A percentile compares a stretch with the other conserved stretches of the same genome.
phyloP scores from a whole-genome alignment of 2,888 invertebrate genomes.

The Lamellibrachia columna region DNA sequence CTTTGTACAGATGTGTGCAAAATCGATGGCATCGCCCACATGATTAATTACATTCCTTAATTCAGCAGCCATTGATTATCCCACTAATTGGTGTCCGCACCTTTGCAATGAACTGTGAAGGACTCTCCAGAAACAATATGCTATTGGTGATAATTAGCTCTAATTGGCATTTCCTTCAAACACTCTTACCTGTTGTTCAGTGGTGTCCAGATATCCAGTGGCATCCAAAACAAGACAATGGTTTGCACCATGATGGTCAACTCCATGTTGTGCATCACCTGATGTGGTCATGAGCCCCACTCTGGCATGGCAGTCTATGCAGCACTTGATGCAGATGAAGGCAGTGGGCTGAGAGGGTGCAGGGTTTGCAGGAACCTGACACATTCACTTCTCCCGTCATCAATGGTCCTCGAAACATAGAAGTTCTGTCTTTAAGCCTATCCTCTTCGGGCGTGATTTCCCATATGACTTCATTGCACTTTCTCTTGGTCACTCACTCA shows the following conservation, averaged over 20 bases:
- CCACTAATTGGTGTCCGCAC: not conserved
- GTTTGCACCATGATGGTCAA: too few relatives aligned
- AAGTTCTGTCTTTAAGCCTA: too few relatives aligned
- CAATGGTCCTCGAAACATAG: too few relatives aligned
- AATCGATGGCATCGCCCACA: not conserved
- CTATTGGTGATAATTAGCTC: not conserved
- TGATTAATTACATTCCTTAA: not conserved
- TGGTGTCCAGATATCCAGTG: not conserved
- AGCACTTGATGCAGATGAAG: too few relatives aligned
- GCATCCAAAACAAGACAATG: not conserved
- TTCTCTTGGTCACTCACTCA: too few relatives aligned
- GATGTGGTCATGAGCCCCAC: too few relatives aligned
- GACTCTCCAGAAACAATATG: not conserved
- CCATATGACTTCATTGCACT: too few relatives aligned
- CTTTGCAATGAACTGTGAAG: not conserved
- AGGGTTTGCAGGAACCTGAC: too few relatives aligned
- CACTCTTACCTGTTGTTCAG: not conserved
- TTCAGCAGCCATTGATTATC: not conserved
- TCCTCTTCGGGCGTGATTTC: too few relatives aligned
- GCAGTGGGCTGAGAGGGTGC: too few relatives aligned
- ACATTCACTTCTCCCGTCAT: too few relatives aligned
- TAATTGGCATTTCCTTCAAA: not conserved
- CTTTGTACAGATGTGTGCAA: not conserved
- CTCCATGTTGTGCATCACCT: too few relatives aligned
- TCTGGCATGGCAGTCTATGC: not conserved